Conservation (phyloP, 2,888 invertebrate genomes). For the Parascotia fuliginaria region DNA sequence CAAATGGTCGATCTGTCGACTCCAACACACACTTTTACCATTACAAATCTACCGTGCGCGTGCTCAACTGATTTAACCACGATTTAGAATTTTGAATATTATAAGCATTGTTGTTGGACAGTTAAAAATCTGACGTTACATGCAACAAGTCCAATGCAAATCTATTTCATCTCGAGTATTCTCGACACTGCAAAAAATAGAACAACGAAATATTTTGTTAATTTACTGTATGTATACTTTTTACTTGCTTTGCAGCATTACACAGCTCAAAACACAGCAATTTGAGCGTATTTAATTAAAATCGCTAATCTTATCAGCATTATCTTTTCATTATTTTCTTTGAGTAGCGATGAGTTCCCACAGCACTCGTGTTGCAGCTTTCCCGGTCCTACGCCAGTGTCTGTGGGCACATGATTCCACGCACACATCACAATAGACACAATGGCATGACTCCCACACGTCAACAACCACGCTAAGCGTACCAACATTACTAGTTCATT, state of each 20-base stretch:
- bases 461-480: constrained; percentile 59
- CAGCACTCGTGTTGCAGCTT: constrained; percentile 19
- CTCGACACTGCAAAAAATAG: neutral
- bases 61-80: constrained; percentile 46
- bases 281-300: constrained; percentile 34
- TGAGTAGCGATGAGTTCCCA: constrained; percentile 29
- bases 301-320: constrained; percentile 34
- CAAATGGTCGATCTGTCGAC: constrained; percentile 55
- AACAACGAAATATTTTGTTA: neutral
- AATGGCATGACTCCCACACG: constrained; percentile 71
- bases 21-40: constrained; percentile 72
- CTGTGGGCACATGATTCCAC: constrained; percentile 47
- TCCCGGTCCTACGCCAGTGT: constrained; percentile 37
- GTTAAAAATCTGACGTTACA: too few species aligned
- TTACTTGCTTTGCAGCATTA: too few species aligned
- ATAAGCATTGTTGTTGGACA: too few species aligned
- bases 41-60: constrained; percentile 53
- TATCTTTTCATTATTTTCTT: constrained; percentile 38
- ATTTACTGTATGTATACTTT: constrained; percentile 14
- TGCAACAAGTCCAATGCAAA: too few species aligned
- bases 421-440: constrained; percentile 48
- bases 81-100: constrained; percentile 12
- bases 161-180: too few species aligned
- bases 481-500: constrained; percentile 58
- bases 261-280: constrained; percentile 17